Evolutionary conservation across 2,888 invertebrate genomes (phyloP).

Genomic region (Lasioglossum calceatum): DNA sequence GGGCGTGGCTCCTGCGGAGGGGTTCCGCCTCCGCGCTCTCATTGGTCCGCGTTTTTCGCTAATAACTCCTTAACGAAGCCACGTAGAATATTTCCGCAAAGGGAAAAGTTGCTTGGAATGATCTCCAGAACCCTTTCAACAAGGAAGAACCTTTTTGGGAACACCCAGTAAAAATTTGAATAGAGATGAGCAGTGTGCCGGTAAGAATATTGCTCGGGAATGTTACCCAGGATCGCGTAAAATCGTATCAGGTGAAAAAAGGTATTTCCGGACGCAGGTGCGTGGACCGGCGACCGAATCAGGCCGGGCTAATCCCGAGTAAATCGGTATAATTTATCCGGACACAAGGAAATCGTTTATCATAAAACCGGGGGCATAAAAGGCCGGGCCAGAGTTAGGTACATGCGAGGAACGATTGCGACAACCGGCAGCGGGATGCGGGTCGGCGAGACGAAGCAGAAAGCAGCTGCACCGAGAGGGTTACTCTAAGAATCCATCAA

Average conservation of each 20-base stretch:
- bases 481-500: constrained; percentile 79
- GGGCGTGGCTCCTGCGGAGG: too few species aligned
- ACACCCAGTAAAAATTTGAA: too few species aligned
- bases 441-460: constrained; percentile 50
- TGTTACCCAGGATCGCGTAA: neutral
- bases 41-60: too few species aligned
- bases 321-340: constrained; percentile 34
- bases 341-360: constrained; percentile 73
- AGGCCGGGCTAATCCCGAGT: neutral
- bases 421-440: constrained; percentile 35
- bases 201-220: too few species aligned
- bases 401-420: constrained; percentile 46
- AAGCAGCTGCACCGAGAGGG: constrained; percentile 63
- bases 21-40: too few species aligned
- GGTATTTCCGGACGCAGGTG: constrained; percentile 16
- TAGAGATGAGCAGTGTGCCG: too few species aligned
- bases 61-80: too few species aligned
- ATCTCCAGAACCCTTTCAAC: too few species aligned
- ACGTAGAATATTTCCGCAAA: too few species aligned
- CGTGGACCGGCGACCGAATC: constrained; percentile 13
- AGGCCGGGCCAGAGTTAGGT: constrained; percentile 29
- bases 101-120: too few species aligned
- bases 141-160: too few species aligned
- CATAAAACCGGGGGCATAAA: constrained; percentile 69
- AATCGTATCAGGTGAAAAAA: neutral